phyloP scores from a whole-genome alignment of 1,140 invertebrate species.

The Hestina assimilis region DNA sequence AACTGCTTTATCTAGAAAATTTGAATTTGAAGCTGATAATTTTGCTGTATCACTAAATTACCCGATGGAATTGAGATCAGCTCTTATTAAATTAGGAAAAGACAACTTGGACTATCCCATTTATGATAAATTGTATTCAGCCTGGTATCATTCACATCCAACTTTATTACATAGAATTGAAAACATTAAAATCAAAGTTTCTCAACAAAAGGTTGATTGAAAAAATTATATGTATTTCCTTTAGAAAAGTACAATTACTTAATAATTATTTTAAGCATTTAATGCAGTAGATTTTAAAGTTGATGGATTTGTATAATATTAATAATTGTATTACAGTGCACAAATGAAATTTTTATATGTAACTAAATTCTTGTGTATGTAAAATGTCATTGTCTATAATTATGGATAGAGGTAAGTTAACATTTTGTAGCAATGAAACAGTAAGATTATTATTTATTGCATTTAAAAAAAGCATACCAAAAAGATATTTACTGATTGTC shows the following conservation, averaged over 20 bases:
- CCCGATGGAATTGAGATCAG: slow-evolving; percentile 84
- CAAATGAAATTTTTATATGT: slow-evolving; percentile 1
- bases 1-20: slow-evolving; percentile 85
- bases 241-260: slow-evolving; percentile 12
- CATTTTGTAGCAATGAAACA: neutral
- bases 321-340: neutral
- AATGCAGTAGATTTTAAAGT: neutral
- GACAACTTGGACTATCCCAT: slow-evolving; percentile 97
- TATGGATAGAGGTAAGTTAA: slow-evolving; percentile 1
- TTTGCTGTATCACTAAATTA: slow-evolving; percentile 92
- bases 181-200: slow-evolving; percentile 82
- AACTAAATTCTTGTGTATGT: neutral
- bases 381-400: neutral
- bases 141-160: slow-evolving; percentile 98
- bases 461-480: slow-evolving; percentile 10
- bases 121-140: slow-evolving; percentile 93
- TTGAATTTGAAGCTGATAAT: slow-evolving; percentile 98
- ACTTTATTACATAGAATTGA: slow-evolving; percentile 94
- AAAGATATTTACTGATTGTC: neutral
- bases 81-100: slow-evolving; percentile 94
- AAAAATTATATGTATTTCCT: neutral
- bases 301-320: slow-evolving; percentile 9
- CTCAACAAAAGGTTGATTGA: slow-evolving; percentile 11
- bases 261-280: slow-evolving; percentile 9
- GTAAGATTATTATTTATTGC: neutral